Evolutionary conservation across 2,888 invertebrate genomes (phyloP).

Genomic region (Pandemis cinnamomeana): DNA sequence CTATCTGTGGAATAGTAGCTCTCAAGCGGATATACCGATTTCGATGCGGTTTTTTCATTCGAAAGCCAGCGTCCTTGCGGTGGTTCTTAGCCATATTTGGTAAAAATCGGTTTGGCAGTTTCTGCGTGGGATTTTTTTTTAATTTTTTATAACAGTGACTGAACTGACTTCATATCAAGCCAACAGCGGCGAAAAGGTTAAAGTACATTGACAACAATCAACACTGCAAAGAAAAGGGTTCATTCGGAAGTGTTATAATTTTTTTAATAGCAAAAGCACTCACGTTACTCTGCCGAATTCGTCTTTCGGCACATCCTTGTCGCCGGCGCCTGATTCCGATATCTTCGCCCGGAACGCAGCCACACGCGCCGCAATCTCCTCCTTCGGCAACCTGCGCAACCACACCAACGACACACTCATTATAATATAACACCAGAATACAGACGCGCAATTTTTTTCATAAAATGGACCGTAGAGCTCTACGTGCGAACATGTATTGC

Average conservation of each 20-base stretch:
- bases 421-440: conserved; percentile 46
- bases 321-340: conserved; percentile 85
- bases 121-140: too few species aligned
- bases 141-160: too few species aligned
- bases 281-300: conserved; percentile 92
- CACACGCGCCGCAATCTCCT: conserved; percentile 94
- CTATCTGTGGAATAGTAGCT: too few species aligned
- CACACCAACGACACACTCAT: conserved; percentile 80
- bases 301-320: conserved; percentile 87
- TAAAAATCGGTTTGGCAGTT: too few species aligned
- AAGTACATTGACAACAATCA: neutral
- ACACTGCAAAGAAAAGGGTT: neutral
- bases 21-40: too few species aligned
- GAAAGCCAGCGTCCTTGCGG: too few species aligned
- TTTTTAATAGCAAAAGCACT: conserved; percentile 51
- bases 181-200: too few species aligned
- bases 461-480: conserved; percentile 53
- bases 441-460: conserved; percentile 15
- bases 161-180: too few species aligned
- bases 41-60: too few species aligned
- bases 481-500: conserved; percentile 56
- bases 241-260: neutral
- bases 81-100: too few species aligned
- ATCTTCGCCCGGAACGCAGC: conserved; percentile 94
- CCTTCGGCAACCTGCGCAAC: conserved; percentile 90